Conservation (phyloP, 2,797 vertebrate genomes). For the Notolabrus celidotus region DNA sequence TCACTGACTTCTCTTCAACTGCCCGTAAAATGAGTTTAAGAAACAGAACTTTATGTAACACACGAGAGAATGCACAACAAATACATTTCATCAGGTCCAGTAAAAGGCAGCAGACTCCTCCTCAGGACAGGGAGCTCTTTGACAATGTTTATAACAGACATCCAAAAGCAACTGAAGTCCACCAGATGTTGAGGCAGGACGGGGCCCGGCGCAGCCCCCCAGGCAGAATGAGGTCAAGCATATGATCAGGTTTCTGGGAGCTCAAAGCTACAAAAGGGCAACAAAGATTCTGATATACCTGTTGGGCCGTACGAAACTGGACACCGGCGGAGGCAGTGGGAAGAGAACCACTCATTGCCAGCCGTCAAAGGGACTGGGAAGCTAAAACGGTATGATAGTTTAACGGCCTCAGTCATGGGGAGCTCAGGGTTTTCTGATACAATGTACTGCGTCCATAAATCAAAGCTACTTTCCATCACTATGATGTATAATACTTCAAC, state of each 20-base stretch:
- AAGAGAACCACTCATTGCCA: conserved; percentile 72
- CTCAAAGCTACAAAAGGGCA: conserved; percentile 80
- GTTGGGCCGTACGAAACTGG: conserved; percentile 79
- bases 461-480: conserved; percentile 49
- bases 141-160: conserved; percentile 78
- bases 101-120: conserved; percentile 56
- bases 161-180: conserved; percentile 77
- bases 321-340: conserved; percentile 76
- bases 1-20: background rate
- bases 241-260: conserved; percentile 83
- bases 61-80: conserved; percentile 58
- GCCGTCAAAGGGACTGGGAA: conserved; percentile 71
- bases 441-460: conserved; percentile 65
- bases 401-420: conserved; percentile 35
- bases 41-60: conserved; percentile 42
- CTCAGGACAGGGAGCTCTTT: conserved; percentile 63
- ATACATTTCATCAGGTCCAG: conserved; percentile 54
- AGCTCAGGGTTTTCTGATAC: conserved; percentile 37
- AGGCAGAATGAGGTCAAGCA: conserved; percentile 86
- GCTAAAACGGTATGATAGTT: conserved; percentile 70
- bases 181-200: conserved; percentile 83
- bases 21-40: conserved; percentile 15
- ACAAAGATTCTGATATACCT: conserved; percentile 86
- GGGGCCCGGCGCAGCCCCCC: conserved; percentile 67
- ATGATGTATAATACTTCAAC: conserved; percentile 46